Percentiles rank a stretch among this genome's conserved stretches.
phyloP scores from a whole-genome alignment of 2,888 invertebrate species.

The Callosobruchus maculatus region DNA sequence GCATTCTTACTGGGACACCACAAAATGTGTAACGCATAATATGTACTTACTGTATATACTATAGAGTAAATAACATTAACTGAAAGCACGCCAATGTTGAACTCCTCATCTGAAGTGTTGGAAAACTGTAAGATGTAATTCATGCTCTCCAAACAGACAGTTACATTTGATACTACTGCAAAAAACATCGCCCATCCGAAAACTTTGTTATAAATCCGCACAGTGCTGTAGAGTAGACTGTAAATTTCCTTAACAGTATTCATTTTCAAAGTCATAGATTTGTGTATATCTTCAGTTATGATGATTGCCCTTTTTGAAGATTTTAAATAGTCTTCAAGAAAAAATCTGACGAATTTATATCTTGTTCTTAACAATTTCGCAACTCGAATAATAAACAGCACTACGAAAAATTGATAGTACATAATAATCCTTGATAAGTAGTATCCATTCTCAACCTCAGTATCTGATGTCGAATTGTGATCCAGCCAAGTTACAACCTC shows the following conservation, averaged over 20 bases:
- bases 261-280: conserved; percentile 6
- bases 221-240: conserved; percentile 6
- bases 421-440: conserved; percentile 16
- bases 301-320: conserved; percentile 5
- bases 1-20: too few species aligned
- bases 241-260: conserved; percentile 8
- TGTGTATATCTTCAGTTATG: conserved; percentile 7
- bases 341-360: conserved; percentile 7
- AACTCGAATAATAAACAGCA: conserved; percentile 7
- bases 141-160: conserved; percentile 12
- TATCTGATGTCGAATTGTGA: neutral
- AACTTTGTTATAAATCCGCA: conserved; percentile 9
- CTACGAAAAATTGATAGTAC: conserved; percentile 17
- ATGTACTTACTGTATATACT: conserved; percentile 16
- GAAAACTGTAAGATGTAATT: conserved; percentile 14
- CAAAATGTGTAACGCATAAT: too few species aligned
- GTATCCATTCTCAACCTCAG: conserved; percentile 15
- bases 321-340: conserved; percentile 1
- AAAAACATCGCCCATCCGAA: conserved; percentile 18
- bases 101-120: conserved; percentile 7
- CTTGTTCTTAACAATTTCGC: conserved; percentile 8
- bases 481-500: conserved; percentile 11
- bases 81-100: conserved; percentile 8
- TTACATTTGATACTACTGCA: conserved; percentile 10
- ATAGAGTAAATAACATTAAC: conserved; percentile 12